Evolutionary conservation across 2,888 invertebrate genomes (phyloP).

Genomic region (Disparrhopalites patrizii): DNA sequence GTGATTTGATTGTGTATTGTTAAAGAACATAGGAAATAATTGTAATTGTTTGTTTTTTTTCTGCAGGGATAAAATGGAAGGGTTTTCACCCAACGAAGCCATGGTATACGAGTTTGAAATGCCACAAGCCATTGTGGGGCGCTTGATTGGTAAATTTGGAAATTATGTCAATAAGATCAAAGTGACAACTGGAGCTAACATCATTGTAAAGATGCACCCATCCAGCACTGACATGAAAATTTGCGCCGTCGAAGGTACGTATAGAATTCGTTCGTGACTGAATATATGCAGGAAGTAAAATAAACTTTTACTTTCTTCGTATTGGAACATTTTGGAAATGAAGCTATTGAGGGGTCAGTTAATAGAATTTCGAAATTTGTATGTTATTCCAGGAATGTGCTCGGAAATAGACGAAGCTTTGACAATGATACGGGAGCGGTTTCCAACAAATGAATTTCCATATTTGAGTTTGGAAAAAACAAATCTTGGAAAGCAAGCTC

Average conservation of each 20-base stretch:
- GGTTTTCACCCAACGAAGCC: constrained; percentile 33
- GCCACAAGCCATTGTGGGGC: constrained; percentile 72
- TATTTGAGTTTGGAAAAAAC: constrained; percentile 68
- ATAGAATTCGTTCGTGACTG: too few species aligned
- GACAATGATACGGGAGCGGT: constrained; percentile 76
- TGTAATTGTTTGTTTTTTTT: background rate
- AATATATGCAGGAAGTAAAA: too few species aligned
- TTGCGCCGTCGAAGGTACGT: constrained; percentile 73
- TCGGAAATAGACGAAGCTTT: constrained; percentile 76
- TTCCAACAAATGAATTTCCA: constrained; percentile 76
- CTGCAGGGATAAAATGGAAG: constrained; percentile 25
- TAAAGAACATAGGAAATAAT: background rate
- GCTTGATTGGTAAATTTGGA: constrained; percentile 80
- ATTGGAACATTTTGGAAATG: too few species aligned
- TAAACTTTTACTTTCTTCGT: too few species aligned
- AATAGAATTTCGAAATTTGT: background rate
- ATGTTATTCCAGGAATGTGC: constrained; percentile 65
- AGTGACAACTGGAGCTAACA: constrained; percentile 70
- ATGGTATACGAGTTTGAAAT: constrained; percentile 68
- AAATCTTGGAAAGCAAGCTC: constrained; percentile 49
- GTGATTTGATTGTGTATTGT: background rate
- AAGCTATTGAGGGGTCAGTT: too few species aligned
- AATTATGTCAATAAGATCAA: constrained; percentile 76
- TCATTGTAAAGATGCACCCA: constrained; percentile 74
- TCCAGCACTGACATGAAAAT: constrained; percentile 70